Evolutionary conservation across 2,888 invertebrate genomes (phyloP).

Genomic region (Acrocyrtus sp.): DNA sequence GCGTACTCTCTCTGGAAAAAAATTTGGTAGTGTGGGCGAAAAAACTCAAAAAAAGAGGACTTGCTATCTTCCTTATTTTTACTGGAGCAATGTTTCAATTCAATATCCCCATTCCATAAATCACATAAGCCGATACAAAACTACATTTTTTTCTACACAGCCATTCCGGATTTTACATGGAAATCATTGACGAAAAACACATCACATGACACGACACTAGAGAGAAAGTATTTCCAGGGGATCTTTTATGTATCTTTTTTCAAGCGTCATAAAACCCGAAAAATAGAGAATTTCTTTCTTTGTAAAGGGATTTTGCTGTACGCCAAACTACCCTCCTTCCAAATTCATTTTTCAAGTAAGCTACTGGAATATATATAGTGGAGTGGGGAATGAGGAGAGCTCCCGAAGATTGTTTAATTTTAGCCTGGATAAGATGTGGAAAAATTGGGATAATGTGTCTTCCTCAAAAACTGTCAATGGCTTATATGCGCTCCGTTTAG

Average conservation of each 20-base stretch:
- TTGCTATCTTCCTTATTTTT: slow-evolving; percentile 16
- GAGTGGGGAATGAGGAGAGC: not conserved
- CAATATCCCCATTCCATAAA: slow-evolving; percentile 37
- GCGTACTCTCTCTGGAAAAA: slow-evolving; percentile 2
- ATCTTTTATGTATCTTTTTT: no score
- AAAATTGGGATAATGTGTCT: no score
- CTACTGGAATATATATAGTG: not conserved
- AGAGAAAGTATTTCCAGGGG: slow-evolving; percentile 28
- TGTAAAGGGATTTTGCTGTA: no score
- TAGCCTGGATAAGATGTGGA: not conserved
- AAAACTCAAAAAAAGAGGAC: not conserved
- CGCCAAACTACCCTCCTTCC: no score
- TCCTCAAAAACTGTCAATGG: no score
- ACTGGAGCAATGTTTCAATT: no score
- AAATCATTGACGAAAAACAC: not conserved
- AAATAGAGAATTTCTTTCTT: no score
- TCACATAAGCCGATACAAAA: slow-evolving; percentile 27
- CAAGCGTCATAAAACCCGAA: slow-evolving; percentile 44
- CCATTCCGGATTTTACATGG: not conserved
- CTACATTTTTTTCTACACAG: not conserved
- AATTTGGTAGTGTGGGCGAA: not conserved
- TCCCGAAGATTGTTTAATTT: not conserved
- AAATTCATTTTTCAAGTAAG: not conserved
- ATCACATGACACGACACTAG: slow-evolving; percentile 5
- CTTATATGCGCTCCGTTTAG: no score